These are phyloP conservation scores for Epinotia bilunana DNA, from an alignment of 2,888 invertebrate species.

Conservation along the genomic window DNA sequence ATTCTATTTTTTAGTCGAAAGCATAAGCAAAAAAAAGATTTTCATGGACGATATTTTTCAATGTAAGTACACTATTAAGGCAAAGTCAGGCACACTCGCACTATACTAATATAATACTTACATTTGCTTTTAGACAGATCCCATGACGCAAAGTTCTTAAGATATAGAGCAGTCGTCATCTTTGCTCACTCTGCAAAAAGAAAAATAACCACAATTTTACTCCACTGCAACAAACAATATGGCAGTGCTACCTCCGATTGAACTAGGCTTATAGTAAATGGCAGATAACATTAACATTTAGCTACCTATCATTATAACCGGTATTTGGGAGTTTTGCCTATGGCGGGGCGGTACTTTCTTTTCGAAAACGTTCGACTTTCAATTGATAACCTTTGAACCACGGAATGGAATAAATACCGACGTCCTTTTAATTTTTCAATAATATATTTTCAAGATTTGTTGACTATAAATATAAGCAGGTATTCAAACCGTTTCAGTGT, in stretches of 20 bases:
- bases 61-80: not conserved
- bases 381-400: not conserved
- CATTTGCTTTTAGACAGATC: slow-evolving; percentile 37
- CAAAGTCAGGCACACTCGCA: not conserved
- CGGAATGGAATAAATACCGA: too few species aligned
- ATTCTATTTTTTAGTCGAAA: too few species aligned
- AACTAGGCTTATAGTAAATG: slow-evolving; percentile 6
- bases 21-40: too few species aligned
- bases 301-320: slow-evolving; percentile 1
- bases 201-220: not conserved
- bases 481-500: too few species aligned
- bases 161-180: slow-evolving; percentile 25
- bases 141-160: slow-evolving; percentile 27
- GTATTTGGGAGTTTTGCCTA: not conserved
- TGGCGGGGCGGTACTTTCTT: slow-evolving; percentile 20
- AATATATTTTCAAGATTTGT: too few species aligned
- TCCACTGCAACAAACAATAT: not conserved
- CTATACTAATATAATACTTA: slow-evolving; percentile 5
- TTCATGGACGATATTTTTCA: not conserved
- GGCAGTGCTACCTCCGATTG: not conserved
- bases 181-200: slow-evolving; percentile 5
- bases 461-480: too few species aligned
- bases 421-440: too few species aligned
- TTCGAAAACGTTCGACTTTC: slow-evolving; percentile 7
- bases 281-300: not conserved